Evolutionary conservation across 1,140 invertebrate genomes (phyloP).

Genomic region (Sycophaga agraensis): DNA sequence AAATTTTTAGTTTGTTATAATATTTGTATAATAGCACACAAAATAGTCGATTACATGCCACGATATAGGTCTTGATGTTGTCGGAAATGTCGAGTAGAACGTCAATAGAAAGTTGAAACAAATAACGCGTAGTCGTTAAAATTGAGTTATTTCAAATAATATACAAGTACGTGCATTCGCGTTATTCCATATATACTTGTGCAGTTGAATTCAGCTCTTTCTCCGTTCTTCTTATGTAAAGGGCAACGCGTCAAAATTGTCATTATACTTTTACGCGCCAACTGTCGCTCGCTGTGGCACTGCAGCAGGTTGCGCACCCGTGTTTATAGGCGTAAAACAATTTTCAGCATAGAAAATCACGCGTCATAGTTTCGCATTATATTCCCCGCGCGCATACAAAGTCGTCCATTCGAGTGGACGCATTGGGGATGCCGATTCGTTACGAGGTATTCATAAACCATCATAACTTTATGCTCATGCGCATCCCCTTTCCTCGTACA

Average conservation of each 20-base stretch:
- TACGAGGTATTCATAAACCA: slow-evolving; percentile 55
- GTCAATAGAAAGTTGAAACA: neutral
- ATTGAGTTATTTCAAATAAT: slow-evolving; percentile 27
- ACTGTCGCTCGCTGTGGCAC: slow-evolving; percentile 45
- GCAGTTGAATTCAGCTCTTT: too few relatives aligned
- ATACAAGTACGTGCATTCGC: too few relatives aligned
- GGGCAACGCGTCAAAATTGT: slow-evolving; percentile 25
- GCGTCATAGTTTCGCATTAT: slow-evolving; percentile 50
- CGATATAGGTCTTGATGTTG: too few relatives aligned
- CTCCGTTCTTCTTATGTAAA: too few relatives aligned
- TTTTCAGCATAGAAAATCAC: slow-evolving; percentile 57
- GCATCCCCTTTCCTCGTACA: neutral
- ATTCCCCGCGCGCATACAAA: slow-evolving; percentile 30
- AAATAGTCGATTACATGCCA: too few relatives aligned
- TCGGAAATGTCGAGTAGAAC: too few relatives aligned
- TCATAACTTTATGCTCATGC: slow-evolving; percentile 43
- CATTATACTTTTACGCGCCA: slow-evolving; percentile 49
- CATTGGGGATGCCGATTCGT: slow-evolving; percentile 46
- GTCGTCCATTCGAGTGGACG: slow-evolving; percentile 39
- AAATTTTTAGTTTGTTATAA: too few relatives aligned
- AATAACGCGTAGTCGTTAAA: neutral
- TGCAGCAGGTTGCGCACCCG: slow-evolving; percentile 44
- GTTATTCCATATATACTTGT: too few relatives aligned
- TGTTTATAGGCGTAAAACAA: slow-evolving; percentile 57
- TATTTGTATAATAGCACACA: too few relatives aligned